Evolutionary conservation across 2,888 invertebrate species (phyloP), one percentile per base, ranked within the genome.

Genomic region (Eugnorisma glareosa): DNA sequence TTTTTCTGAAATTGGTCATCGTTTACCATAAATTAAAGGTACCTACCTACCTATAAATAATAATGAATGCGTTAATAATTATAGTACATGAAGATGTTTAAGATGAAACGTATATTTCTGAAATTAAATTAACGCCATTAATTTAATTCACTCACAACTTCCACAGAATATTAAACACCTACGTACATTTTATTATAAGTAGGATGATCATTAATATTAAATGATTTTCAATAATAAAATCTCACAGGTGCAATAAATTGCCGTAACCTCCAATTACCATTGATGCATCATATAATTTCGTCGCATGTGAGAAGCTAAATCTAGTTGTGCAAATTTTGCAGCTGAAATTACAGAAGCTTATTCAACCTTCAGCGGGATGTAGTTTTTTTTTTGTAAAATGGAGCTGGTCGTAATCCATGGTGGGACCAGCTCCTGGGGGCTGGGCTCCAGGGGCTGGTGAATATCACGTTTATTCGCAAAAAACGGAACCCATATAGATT

Each of bases 61-160:
- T 28, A 6, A 24, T 15, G 6, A 6, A 24, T 15, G 6, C 35
- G 21, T 31, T 18, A 45, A 74, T 81, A 37, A 79, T 61, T 15
- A 67, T 35, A 21, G 31, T 8, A 37, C 13, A 28, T 13, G 11
- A 48, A 28, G 7, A 67, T 40, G 37, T 24, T 67, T 18, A 67
- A 57, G 15, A 45, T 28, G 35, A 54, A 63, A 40, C 8, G 24
- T 3, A 24, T 54, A 28, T 57, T 7, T 6, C 24, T 43, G 28
- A n/a, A 28, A 40, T 57, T n/a, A 24, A n/a, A 37, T 57, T 18
- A 57, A 63, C n/a, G 45, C 11, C 40, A 68, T 64, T 57, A 11
- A 64, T 57, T 67, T 75, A 35, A 68, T 57, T 43, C n/a, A 79
- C 40, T 63, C 8, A 64, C 48, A 76, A 82, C 64, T 82, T 64